phyloP scores from a whole-genome alignment of 2,888 invertebrate species.

The Drosophila stalkeri region DNA sequence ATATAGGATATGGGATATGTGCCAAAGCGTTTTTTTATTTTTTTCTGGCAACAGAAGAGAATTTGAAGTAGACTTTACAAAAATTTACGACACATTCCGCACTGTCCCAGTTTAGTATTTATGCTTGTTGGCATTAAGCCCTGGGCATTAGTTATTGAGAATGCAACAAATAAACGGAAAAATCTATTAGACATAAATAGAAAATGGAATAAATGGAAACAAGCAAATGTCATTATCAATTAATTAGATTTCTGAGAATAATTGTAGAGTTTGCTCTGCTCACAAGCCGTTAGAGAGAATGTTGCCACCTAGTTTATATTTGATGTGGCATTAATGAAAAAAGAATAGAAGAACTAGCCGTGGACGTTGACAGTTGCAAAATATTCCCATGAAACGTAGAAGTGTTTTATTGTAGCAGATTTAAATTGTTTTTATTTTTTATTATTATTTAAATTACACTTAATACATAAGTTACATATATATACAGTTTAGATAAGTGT shows the following conservation, averaged over 20 bases:
- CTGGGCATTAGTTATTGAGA: conserved; percentile 12
- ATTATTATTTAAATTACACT: too few relatives aligned
- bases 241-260: not conserved
- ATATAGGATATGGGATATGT: conserved; percentile 47
- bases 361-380: not conserved
- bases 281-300: not conserved
- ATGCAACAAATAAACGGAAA: not conserved
- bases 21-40: conserved; percentile 39
- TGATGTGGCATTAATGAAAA: not conserved
- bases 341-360: not conserved
- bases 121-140: conserved; percentile 15
- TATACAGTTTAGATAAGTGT: not conserved
- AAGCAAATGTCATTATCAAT: conserved; percentile 3
- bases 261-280: not conserved
- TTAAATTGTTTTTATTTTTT: too few relatives aligned
- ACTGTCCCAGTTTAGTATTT: conserved; percentile 6
- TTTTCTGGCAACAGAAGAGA: conserved; percentile 18
- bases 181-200: not conserved
- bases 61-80: conserved; percentile 1
- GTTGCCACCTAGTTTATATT: conserved; percentile 2
- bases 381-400: not conserved
- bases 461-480: too few relatives aligned
- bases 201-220: not conserved
- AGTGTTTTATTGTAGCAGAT: not conserved
- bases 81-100: conserved; percentile 34